Conservation (phyloP, 2,888 invertebrate genomes). For the Taphrorychus bicolor region DNA sequence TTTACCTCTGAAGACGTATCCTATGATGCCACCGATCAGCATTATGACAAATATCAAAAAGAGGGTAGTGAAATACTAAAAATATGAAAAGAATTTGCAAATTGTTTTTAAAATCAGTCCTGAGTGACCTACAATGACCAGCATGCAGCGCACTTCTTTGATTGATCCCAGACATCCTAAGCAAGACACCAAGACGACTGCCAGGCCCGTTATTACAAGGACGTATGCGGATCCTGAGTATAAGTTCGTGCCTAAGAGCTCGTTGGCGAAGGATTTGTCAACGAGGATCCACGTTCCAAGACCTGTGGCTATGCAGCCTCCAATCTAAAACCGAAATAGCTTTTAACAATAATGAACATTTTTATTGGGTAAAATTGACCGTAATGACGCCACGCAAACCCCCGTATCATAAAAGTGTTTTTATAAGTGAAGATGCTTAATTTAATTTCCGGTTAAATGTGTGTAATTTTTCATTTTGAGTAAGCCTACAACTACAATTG, state of each 20-base stretch:
- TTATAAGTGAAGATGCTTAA: not conserved
- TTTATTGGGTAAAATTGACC: not conserved
- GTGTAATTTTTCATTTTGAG: too few relatives aligned
- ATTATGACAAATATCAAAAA: conserved; percentile 89
- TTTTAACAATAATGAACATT: not conserved
- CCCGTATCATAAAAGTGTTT: not conserved
- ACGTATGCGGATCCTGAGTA: conserved; percentile 87
- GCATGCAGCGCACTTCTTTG: conserved; percentile 92
- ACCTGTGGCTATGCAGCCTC: conserved; percentile 77
- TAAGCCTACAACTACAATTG: too few relatives aligned
- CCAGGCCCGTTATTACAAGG: conserved; percentile 80
- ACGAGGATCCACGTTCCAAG: conserved; percentile 86
- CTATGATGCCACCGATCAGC: conserved; percentile 88
- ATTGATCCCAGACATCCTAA: conserved; percentile 94
- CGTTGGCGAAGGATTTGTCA: conserved; percentile 84
- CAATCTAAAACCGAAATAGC: conserved; percentile 73
- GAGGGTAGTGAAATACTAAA: conserved; percentile 87
- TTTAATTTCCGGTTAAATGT: not conserved
- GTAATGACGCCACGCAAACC: not conserved
- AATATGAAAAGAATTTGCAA: conserved; percentile 42
- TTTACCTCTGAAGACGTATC: conserved; percentile 89
- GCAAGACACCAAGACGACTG: conserved; percentile 84
- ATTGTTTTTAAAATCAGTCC: not conserved
- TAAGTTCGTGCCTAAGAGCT: conserved; percentile 85
- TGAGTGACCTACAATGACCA: conserved; percentile 76